phyloP scores from a whole-genome alignment of 2,113 vertebrate species.

The Istiophorus platypterus region DNA sequence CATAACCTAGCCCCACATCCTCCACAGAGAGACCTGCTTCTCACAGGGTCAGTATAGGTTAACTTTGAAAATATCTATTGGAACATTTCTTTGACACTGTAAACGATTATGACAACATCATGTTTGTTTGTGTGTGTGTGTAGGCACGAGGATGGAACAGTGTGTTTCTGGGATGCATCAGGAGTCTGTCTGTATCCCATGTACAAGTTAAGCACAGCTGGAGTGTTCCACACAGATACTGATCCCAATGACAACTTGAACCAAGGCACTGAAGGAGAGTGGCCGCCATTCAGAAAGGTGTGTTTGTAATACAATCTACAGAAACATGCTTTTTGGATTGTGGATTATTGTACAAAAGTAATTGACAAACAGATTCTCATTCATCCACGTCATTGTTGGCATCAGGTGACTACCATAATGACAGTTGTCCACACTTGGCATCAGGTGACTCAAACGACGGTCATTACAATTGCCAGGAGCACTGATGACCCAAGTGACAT shows the following conservation, averaged over 20 bases:
- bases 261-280: conserved; percentile 91
- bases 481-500: too few species aligned
- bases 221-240: conserved; percentile 92
- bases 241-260: conserved; percentile 94
- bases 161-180: conserved; percentile 97
- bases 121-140: neutral
- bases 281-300: conserved; percentile 97
- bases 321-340: neutral
- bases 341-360: neutral
- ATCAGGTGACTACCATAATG: too few species aligned
- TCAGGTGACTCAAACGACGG: too few species aligned
- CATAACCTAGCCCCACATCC: conserved; percentile 91
- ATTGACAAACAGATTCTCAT: neutral
- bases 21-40: conserved; percentile 95
- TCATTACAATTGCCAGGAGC: too few species aligned
- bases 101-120: neutral
- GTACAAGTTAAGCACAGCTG: conserved; percentile 94
- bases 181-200: conserved; percentile 94
- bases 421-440: too few species aligned
- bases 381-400: too few species aligned
- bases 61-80: neutral
- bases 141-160: conserved; percentile 96
- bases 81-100: neutral
- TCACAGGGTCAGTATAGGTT: conserved; percentile 90
- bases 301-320: conserved; percentile 6